These are phyloP conservation scores for Engystomops pustulosus DNA, from an alignment of 2,113 vertebrate genomes.

Conservation along the genomic window DNA sequence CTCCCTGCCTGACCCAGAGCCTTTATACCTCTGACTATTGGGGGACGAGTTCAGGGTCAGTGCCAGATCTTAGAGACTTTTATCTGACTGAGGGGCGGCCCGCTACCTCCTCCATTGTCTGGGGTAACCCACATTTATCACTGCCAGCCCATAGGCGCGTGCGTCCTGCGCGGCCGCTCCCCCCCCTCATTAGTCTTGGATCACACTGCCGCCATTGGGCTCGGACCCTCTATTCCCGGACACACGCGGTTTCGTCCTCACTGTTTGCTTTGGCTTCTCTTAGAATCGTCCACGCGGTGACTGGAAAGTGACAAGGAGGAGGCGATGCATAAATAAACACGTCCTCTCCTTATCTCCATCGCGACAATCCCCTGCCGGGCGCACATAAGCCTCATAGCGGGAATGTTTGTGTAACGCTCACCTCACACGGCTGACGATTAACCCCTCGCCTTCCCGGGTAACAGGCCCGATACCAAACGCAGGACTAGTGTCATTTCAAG, in stretches of 20 bases:
- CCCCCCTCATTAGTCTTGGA: background rate
- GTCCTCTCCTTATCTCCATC: conserved; percentile 6
- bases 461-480: background rate
- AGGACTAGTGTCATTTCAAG: background rate
- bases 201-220: too few species aligned
- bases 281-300: conserved; percentile 31
- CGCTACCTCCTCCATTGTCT: background rate
- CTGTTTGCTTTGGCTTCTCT: conserved; percentile 26
- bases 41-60: background rate
- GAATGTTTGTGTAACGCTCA: background rate
- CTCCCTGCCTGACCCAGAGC: background rate
- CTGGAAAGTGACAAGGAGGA: conserved; percentile 36
- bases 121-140: background rate
- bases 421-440: background rate
- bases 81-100: background rate
- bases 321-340: conserved; percentile 42
- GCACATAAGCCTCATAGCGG: background rate
- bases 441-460: background rate
- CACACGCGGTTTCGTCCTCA: background rate
- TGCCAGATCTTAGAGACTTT: conserved; percentile 20
- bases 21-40: background rate
- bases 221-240: too few species aligned
- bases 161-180: background rate
- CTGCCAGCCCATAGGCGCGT: background rate
- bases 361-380: background rate